A percentile compares a stretch with the other conserved stretches of the same genome.
Evolutionary conservation across 2,113 vertebrate genomes (phyloP).

Genomic region (Oxyura jamaicensis): DNA sequence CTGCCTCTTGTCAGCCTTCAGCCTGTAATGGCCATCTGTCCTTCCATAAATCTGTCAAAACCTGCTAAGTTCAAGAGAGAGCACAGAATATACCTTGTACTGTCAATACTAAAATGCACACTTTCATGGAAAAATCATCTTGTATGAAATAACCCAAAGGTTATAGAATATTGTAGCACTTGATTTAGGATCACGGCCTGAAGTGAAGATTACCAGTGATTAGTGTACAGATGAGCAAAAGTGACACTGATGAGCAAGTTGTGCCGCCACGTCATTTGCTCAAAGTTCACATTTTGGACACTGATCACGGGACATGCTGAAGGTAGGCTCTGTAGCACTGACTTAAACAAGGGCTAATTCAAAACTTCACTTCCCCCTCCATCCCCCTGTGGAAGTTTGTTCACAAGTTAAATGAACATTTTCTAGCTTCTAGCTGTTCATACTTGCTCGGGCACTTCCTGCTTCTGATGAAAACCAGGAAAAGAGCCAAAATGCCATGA

Average conservation of each 20-base stretch:
- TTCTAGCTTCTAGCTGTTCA: constrained; percentile 11
- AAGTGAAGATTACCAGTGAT: constrained; percentile 53
- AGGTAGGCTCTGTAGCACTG: accelerated
- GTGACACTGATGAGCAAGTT: background rate
- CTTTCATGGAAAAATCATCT: constrained; percentile 55
- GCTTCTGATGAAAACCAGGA: constrained; percentile 54
- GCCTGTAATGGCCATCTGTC: constrained; percentile 95
- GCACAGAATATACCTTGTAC: constrained; percentile 80
- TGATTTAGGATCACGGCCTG: constrained; percentile 64
- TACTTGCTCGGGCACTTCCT: constrained; percentile 26
- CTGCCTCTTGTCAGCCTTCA: constrained; percentile 95
- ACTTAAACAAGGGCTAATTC: background rate
- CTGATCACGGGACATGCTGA: background rate
- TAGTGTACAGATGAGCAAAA: constrained; percentile 49
- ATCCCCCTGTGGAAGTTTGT: background rate
- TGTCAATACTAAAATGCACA: constrained; percentile 74
- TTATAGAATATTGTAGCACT: constrained; percentile 55
- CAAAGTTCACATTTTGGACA: background rate
- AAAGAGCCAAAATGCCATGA: constrained; percentile 41
- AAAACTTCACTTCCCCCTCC: background rate
- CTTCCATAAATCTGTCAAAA: constrained; percentile 93
- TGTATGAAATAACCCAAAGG: constrained; percentile 46
- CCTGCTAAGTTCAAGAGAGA: constrained; percentile 81
- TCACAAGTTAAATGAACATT: constrained; percentile 17
- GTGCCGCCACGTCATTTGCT: constrained; percentile 9